Conservation (phyloP, 2,888 invertebrate genomes). For the Bellardia pandia region DNA sequence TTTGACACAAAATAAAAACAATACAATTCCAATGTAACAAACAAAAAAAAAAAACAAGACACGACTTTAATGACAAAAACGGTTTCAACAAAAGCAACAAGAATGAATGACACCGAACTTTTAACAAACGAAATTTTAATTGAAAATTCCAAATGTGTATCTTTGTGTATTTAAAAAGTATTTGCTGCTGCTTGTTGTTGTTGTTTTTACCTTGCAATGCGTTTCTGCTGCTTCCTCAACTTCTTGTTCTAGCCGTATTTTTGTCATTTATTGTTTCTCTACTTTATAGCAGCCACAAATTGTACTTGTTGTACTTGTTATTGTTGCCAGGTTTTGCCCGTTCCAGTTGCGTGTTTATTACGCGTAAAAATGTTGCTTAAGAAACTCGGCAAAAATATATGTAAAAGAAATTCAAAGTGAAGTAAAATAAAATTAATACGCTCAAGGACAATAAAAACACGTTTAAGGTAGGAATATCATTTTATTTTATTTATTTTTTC, state of each 20-base stretch:
- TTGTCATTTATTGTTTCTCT: neutral
- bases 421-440: conserved; percentile 45
- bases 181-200: neutral
- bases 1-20: conserved; percentile 24
- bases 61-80: conserved; percentile 21
- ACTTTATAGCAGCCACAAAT: conserved; percentile 4
- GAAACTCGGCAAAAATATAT: neutral
- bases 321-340: neutral
- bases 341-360: conserved; percentile 61
- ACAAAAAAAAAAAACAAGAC: conserved; percentile 6
- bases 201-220: conserved; percentile 25
- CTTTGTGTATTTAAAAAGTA: neutral
- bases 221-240: neutral
- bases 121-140: conserved; percentile 56
- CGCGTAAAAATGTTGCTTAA: conserved; percentile 45
- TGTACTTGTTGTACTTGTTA: neutral
- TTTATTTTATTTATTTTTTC: conserved; percentile 26
- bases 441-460: conserved; percentile 64
- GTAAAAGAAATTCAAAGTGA: neutral
- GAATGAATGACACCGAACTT: conserved; percentile 50
- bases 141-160: conserved; percentile 55
- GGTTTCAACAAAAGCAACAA: neutral
- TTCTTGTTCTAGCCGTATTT: neutral
- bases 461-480: conserved; percentile 55
- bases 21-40: conserved; percentile 3